These are phyloP conservation scores for Aphrophora alni DNA, from an alignment of 2,888 invertebrate genomes.

Conservation along the genomic window DNA sequence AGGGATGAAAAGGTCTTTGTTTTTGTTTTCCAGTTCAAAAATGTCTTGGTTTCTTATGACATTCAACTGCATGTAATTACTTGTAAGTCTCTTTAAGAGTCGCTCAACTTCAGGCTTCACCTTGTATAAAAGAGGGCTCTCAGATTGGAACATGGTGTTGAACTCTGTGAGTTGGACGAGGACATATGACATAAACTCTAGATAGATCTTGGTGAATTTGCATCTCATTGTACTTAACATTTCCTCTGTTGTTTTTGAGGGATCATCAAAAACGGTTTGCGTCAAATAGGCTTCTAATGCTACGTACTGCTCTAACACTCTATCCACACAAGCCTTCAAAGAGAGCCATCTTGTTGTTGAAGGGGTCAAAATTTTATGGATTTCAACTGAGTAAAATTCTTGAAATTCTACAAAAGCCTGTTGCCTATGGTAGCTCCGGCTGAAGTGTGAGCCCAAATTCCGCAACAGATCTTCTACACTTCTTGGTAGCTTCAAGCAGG, in stretches of 20 bases:
- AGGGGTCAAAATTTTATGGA: slow-evolving; percentile 11
- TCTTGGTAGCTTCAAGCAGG: too few relatives aligned
- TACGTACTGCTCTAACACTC: slow-evolving; percentile 20
- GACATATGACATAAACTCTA: slow-evolving; percentile 24
- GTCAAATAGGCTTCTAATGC: slow-evolving; percentile 18
- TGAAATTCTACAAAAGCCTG: slow-evolving; percentile 21
- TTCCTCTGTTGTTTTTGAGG: slow-evolving; percentile 16
- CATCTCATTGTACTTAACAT: slow-evolving; percentile 16
- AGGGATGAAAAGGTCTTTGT: slow-evolving; percentile 6
- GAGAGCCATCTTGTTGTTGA: slow-evolving; percentile 30
- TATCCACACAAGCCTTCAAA: slow-evolving; percentile 14
- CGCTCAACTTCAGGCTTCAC: slow-evolving; percentile 10
- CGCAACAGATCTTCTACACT: too few relatives aligned
- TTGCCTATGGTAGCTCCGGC: slow-evolving; percentile 8
- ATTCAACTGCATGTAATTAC: neutral
- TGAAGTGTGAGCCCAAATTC: too few relatives aligned
- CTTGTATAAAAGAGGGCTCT: slow-evolving; percentile 1
- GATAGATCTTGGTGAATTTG: slow-evolving; percentile 15
- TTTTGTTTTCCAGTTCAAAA: slow-evolving; percentile 21
- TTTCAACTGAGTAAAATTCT: slow-evolving; percentile 22
- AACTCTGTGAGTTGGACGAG: slow-evolving; percentile 3
- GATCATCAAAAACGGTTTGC: slow-evolving; percentile 23
- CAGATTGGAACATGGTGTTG: slow-evolving; percentile 3
- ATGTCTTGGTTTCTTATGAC: neutral
- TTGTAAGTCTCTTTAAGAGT: slow-evolving; percentile 6